Conservation (phyloP, 2,888 invertebrate species). For the Bimastos eiseni region DNA sequence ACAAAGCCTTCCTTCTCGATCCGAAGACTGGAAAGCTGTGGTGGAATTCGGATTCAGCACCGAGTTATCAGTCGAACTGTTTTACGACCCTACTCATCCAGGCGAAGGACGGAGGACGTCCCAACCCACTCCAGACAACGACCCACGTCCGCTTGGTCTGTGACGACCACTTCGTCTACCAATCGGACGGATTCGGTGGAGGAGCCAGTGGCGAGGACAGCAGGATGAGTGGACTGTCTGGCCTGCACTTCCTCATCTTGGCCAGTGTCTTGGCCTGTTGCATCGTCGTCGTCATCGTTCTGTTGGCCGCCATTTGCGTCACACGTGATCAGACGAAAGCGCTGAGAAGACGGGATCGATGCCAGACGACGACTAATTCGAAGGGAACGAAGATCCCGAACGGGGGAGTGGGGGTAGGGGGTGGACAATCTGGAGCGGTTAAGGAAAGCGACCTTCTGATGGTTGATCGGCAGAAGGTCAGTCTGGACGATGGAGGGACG, state of each 20-base stretch:
- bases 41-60: not conserved
- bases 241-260: slow-evolving; percentile 29
- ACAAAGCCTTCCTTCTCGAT: not conserved
- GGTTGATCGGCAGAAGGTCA: not conserved
- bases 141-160: not conserved
- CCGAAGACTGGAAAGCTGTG: not conserved
- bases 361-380: not conserved
- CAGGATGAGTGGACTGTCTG: slow-evolving; percentile 8
- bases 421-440: not conserved
- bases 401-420: not conserved
- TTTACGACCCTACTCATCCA: not conserved
- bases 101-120: not conserved
- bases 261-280: slow-evolving; percentile 29
- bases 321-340: slow-evolving; percentile 29
- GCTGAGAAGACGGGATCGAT: slow-evolving; percentile 3
- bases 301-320: slow-evolving; percentile 33
- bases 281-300: slow-evolving; percentile 28
- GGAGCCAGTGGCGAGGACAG: not conserved
- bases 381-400: no score
- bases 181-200: not conserved
- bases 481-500: not conserved
- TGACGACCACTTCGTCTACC: slow-evolving; percentile 21
- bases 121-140: not conserved
- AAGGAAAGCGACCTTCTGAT: not conserved
- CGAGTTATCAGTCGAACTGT: not conserved